Evolutionary conservation across 1,140 invertebrate genomes (phyloP), one percentile per base, ranked within the genome.

Genomic region (Heliconius congener): DNA sequence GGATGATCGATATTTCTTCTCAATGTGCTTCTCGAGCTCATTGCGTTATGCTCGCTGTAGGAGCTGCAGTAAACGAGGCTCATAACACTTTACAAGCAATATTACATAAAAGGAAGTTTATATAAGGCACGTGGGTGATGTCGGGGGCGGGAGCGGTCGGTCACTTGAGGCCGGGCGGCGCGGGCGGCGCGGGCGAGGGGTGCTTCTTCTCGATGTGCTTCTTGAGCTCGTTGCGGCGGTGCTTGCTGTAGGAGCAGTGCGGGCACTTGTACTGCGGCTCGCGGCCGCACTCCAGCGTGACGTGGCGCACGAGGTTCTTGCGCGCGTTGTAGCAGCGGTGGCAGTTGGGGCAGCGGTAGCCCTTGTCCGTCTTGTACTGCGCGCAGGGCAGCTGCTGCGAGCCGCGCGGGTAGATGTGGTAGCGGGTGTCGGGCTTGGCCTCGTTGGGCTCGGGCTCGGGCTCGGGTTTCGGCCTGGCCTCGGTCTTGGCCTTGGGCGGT

Each of bases 241-340:
- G 94, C 87, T 94, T 95, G 90, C 90, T 90, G 88, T 93, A 94
- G 77, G 88, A 71, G 88, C 96, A 97, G 88, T 95, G 95, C 11
- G 95, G 95, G 83, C 96, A 97, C 83, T 95, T 95, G 91, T 96
- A 96, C 87, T 96, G 95, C 19, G 96, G 96, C 79, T 96, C 95
- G 88, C 95, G 95, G n/a, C 96, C 96, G 87, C 96, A 97, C 88
- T 97, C 96, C 80, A 96, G 94, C 83, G 95, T 95, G 80, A 96
- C 93, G 90, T 97, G 96, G 9, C 96, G 95, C 82, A 95, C 96
- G 55, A 96, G 91, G 82, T 96, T 96, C 84, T 95, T 95, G 83
- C 95, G 95, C 82, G 95, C 95, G 91, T 95, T 95, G 90, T 96
- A 96, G 84, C 93, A 95, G 77, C 96, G 95, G 85, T 95, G 94